Percentiles rank a stretch among this genome's conserved stretches.
phyloP scores from a whole-genome alignment of 2,888 invertebrate genomes.

The Epirrita christyi region DNA sequence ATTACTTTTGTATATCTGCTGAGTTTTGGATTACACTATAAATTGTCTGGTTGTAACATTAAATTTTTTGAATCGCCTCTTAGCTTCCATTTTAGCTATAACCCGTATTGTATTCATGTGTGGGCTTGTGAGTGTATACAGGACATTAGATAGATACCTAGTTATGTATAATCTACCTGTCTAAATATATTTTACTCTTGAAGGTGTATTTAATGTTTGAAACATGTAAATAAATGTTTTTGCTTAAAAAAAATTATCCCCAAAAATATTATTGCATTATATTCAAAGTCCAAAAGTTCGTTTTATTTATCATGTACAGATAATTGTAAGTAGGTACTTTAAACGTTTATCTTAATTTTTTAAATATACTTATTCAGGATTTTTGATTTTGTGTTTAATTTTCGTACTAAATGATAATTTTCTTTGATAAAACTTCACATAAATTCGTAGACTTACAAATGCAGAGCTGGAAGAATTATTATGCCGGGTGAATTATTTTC shows the following conservation, averaged over 20 bases:
- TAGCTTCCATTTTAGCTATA: conserved; percentile 47
- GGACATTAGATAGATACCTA: conserved; percentile 54
- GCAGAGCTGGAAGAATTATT: no score
- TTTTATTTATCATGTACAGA: conserved; percentile 81
- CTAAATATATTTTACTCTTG: conserved; percentile 51
- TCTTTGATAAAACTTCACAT: no score
- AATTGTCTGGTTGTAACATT: conserved; percentile 24
- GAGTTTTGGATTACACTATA: not conserved
- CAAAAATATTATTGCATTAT: conserved; percentile 53
- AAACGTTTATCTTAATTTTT: conserved; percentile 80
- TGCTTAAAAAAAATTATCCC: conserved; percentile 58
- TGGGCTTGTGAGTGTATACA: conserved; percentile 53
- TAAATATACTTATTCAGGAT: conserved; percentile 82
- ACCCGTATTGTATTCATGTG: conserved; percentile 46
- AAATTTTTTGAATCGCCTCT: conserved; percentile 38
- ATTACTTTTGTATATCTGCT: conserved; percentile 15
- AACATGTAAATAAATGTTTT: conserved; percentile 69
- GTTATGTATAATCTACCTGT: conserved; percentile 56
- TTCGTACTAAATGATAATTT: not conserved
- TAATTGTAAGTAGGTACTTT: conserved; percentile 80
- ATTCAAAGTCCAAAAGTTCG: conserved; percentile 74
- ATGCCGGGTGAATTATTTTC: no score
- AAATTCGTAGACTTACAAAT: no score
- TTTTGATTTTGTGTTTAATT: conserved; percentile 65
- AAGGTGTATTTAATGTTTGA: conserved; percentile 55